Conservation (phyloP, 2,888 invertebrate genomes). For the Craniophora ligustri region DNA sequence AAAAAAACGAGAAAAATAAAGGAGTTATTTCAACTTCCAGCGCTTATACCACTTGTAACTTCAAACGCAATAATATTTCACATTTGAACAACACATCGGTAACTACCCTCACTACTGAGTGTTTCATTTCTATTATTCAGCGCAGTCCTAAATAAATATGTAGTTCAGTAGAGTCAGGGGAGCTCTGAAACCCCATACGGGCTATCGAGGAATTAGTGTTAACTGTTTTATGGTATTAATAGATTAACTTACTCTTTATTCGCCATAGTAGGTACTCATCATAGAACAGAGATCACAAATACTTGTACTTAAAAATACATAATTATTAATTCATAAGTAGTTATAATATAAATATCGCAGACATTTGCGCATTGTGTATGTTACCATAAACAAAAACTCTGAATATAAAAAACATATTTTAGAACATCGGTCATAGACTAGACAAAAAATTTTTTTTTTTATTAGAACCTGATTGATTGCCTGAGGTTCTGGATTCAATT, state of each 20-base stretch:
- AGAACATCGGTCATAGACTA: too few species aligned
- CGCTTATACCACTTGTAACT: not conserved
- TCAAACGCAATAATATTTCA: slow-evolving; percentile 10
- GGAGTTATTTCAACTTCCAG: too few species aligned
- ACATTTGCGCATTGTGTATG: too few species aligned
- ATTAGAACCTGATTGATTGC: too few species aligned
- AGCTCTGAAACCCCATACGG: not conserved
- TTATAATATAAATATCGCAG: too few species aligned
- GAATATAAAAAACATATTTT: too few species aligned
- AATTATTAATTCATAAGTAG: too few species aligned
- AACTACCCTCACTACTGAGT: slow-evolving; percentile 3
- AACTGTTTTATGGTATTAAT: not conserved
- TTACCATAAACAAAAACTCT: too few species aligned
- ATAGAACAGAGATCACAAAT: not conserved
- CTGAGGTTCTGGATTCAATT: too few species aligned
- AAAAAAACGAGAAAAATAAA: too few species aligned
- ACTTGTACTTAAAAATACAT: too few species aligned
- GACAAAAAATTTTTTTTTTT: too few species aligned
- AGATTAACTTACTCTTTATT: not conserved
- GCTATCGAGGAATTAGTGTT: not conserved
- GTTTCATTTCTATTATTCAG: not conserved
- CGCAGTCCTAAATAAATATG: slow-evolving; percentile 22
- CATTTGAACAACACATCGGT: slow-evolving; percentile 14
- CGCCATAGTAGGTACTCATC: not conserved
- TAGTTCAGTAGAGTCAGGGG: not conserved